These are phyloP conservation scores for Enteromius afrohamiltoni DNA, from an alignment of 2,797 vertebrate genomes.

Conservation along the genomic window DNA sequence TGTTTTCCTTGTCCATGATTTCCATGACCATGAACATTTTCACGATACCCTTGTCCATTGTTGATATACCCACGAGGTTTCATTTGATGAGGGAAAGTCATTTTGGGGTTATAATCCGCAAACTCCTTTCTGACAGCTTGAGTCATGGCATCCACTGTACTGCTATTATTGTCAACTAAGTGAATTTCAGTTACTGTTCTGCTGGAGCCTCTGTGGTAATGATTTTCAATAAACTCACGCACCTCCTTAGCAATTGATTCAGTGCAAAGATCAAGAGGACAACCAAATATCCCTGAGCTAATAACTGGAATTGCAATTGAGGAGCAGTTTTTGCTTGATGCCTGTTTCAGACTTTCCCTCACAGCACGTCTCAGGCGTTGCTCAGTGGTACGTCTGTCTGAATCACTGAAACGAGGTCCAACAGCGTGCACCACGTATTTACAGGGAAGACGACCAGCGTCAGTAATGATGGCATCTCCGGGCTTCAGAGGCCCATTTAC, in stretches of 20 bases:
- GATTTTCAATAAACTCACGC: conserved; percentile 69
- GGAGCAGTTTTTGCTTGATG: conserved; percentile 57
- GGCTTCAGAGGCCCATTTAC: conserved; percentile 58
- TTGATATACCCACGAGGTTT: too few relatives aligned
- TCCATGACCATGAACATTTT: too few relatives aligned
- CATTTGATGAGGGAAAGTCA: neutral
- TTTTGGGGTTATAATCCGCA: conserved; percentile 52
- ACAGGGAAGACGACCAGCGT: conserved; percentile 78
- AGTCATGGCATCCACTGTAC: conserved; percentile 65
- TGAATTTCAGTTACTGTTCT: conserved; percentile 75
- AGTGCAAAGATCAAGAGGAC: conserved; percentile 79
- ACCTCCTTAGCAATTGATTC: conserved; percentile 77
- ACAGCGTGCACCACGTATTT: conserved; percentile 84
- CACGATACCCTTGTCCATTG: too few relatives aligned
- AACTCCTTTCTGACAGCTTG: conserved; percentile 69
- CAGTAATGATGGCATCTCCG: conserved; percentile 69
- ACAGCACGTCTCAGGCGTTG: conserved; percentile 69
- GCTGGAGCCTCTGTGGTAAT: neutral
- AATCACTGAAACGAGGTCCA: conserved; percentile 76
- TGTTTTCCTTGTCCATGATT: too few relatives aligned
- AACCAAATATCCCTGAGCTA: conserved; percentile 82
- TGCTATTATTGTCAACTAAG: conserved; percentile 74
- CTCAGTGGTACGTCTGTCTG: conserved; percentile 4
- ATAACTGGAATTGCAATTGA: conserved; percentile 85
- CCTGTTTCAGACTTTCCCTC: conserved; percentile 72